Conservation (phyloP, 2,797 vertebrate species). For the Lagorchestes hirsutus region DNA sequence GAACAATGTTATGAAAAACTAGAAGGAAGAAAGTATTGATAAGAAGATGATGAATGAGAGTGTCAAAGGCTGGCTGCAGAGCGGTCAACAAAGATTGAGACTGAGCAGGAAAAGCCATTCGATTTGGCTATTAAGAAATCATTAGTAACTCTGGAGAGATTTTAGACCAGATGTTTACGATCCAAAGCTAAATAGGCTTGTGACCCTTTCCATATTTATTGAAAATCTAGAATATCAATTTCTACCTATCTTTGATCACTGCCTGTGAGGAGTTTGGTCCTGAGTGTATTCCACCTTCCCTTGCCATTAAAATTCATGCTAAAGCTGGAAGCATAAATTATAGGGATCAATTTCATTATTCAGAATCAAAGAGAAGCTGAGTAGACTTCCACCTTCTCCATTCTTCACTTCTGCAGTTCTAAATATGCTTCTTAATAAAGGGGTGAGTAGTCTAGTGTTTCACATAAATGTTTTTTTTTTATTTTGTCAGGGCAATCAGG, state of each 20-base stretch:
- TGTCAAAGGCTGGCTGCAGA: not conserved
- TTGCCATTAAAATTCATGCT: not conserved
- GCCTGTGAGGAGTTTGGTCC: not conserved
- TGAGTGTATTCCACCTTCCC: not conserved
- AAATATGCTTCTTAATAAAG: not conserved
- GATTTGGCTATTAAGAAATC: not conserved
- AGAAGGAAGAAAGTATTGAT: not conserved
- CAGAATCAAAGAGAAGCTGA: not conserved
- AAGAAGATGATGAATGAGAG: not conserved
- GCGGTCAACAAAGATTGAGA: not conserved
- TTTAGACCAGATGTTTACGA: not conserved
- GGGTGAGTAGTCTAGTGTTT: not conserved
- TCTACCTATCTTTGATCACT: not conserved
- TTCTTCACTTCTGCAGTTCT: not conserved
- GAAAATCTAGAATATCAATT: not conserved
- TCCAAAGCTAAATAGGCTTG: not conserved
- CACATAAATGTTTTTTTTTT: not conserved
- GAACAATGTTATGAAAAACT: not conserved
- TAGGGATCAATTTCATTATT: not conserved
- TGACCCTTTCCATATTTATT: not conserved
- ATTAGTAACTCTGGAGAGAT: not conserved
- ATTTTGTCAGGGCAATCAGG: too few relatives aligned
- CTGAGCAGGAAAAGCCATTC: not conserved
- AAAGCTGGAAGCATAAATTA: not conserved
- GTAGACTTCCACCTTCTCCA: not conserved